Evolutionary conservation across 2,797 vertebrate genomes (phyloP).

Genomic region (Sebastes vulpes): DNA sequence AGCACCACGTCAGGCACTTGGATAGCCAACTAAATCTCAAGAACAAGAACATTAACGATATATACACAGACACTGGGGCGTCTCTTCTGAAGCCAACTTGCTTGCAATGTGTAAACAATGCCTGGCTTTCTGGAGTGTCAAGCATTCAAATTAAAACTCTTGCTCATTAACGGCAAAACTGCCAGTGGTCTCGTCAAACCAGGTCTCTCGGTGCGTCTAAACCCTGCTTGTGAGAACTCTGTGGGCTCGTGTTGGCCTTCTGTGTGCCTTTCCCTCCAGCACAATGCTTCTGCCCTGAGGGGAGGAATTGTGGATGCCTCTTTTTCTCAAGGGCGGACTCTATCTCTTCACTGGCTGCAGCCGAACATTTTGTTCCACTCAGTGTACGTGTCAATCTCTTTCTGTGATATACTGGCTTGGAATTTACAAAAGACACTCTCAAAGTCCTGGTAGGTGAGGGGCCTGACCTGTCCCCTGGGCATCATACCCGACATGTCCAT

Average conservation of each 20-base stretch:
- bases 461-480: slow-evolving; percentile 91
- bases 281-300: slow-evolving; percentile 87
- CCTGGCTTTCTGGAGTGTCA: slow-evolving; percentile 87
- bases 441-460: slow-evolving; percentile 98
- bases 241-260: slow-evolving; percentile 84
- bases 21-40: slow-evolving; percentile 93
- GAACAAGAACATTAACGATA: slow-evolving; percentile 92
- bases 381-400: slow-evolving; percentile 91
- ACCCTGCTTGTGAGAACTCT: slow-evolving; percentile 88
- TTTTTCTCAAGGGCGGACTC: slow-evolving; percentile 72
- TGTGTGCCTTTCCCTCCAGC: slow-evolving; percentile 71
- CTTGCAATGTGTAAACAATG: slow-evolving; percentile 83
- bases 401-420: slow-evolving; percentile 98
- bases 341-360: slow-evolving; percentile 94
- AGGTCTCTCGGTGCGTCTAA: slow-evolving; percentile 82
- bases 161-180: slow-evolving; percentile 87
- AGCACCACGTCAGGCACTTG: slow-evolving; percentile 99
- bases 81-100: slow-evolving; percentile 89
- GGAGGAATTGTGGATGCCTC: slow-evolving; percentile 88
- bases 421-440: slow-evolving; percentile 99
- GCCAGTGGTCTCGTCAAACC: slow-evolving; percentile 87
- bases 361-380: slow-evolving; percentile 99
- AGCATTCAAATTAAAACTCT: slow-evolving; percentile 87
- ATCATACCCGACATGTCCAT: slow-evolving; percentile 95
- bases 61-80: slow-evolving; percentile 91